Conservation (phyloP, 2,797 vertebrate genomes). For the Falco rusticolus region DNA sequence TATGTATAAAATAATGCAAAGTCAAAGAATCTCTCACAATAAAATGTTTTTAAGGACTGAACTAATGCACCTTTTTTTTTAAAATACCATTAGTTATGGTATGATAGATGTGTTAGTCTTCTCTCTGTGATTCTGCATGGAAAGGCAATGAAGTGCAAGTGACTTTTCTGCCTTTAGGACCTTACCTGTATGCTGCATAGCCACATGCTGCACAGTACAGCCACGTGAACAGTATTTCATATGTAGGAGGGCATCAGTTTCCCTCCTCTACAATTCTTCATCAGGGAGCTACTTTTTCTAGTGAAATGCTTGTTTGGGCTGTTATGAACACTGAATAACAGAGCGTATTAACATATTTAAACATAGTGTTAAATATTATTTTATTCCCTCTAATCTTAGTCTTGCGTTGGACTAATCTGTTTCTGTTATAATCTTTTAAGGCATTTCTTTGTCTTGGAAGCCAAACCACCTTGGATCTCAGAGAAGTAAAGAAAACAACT, state of each 20-base stretch:
- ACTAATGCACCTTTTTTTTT: neutral
- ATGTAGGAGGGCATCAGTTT: neutral
- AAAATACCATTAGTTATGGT: neutral
- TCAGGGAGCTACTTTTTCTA: neutral
- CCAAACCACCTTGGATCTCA: neutral
- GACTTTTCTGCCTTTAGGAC: neutral
- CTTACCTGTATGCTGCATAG: neutral
- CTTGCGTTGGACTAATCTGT: neutral
- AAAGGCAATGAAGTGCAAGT: neutral
- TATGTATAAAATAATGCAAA: neutral
- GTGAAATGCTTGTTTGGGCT: neutral
- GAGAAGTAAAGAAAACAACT: neutral
- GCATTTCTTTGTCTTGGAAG: neutral
- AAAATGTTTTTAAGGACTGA: neutral
- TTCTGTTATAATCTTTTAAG: neutral
- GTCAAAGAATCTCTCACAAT: accelerated
- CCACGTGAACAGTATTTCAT: neutral
- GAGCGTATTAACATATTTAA: neutral
- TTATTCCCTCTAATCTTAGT: neutral
- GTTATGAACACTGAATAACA: neutral
- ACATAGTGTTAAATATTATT: neutral
- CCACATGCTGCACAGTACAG: neutral
- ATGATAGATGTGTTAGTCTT: neutral
- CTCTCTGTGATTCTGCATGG: neutral
- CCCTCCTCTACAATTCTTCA: neutral